Conservation (phyloP, 2,888 invertebrate species). For the Microplitis deprimator region DNA sequence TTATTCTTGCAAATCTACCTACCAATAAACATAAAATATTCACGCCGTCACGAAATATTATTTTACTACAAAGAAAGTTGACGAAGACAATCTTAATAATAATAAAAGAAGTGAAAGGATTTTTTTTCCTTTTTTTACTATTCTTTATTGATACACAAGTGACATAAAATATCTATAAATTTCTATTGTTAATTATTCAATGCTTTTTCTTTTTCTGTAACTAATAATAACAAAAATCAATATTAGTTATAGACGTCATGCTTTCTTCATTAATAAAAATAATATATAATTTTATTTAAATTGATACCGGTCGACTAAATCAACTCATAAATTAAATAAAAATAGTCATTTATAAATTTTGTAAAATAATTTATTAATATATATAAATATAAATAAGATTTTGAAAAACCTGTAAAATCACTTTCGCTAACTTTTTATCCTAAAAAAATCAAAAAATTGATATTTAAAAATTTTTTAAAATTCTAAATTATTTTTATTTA, state of each 20-base stretch:
- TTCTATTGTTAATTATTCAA: background rate
- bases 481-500: no score
- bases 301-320: no score
- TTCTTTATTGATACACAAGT: background rate
- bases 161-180: background rate
- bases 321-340: no score
- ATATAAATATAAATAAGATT: no score
- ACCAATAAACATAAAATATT: background rate
- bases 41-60: background rate
- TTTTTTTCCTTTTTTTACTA: background rate
- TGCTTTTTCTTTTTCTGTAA: background rate
- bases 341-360: no score
- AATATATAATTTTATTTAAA: background rate
- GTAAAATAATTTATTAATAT: no score
- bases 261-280: background rate
- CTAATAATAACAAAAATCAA: background rate
- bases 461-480: no score
- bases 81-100: background rate
- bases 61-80: constrained; percentile 1
- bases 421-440: no score
- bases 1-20: background rate
- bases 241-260: background rate
- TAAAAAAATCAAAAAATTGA: no score
- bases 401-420: no score
- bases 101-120: background rate